phyloP scores from a whole-genome alignment of 2,797 vertebrate genomes.

The Melanogrammus aeglefinus region DNA sequence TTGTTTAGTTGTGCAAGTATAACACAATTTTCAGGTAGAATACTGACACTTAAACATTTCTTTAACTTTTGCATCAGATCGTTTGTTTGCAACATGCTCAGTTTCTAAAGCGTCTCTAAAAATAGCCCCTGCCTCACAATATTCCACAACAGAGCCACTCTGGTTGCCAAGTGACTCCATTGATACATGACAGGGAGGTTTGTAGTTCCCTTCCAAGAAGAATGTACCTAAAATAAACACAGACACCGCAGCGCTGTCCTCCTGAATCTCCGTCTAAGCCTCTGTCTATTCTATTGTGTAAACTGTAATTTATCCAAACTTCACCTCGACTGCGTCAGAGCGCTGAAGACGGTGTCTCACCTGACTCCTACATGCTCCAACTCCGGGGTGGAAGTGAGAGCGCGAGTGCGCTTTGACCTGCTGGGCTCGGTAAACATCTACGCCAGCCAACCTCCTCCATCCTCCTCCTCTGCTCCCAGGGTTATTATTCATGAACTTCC shows the following conservation, averaged over 20 bases:
- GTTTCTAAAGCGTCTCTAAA: constrained; percentile 51
- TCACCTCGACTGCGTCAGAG: not conserved
- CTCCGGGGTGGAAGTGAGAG: not conserved
- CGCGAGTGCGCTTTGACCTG: not conserved
- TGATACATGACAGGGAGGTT: constrained; percentile 60
- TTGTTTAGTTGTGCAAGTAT: not conserved
- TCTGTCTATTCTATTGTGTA: constrained; percentile 17
- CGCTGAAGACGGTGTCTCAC: not conserved
- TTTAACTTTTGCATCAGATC: not conserved
- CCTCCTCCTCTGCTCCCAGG: no score
- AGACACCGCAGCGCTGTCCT: constrained; percentile 22
- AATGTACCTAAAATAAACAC: constrained; percentile 65
- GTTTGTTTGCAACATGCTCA: constrained; percentile 9
- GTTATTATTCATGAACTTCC: no score
- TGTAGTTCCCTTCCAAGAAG: constrained; percentile 49
- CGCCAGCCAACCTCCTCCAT: not conserved
- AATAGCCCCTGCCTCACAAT: constrained; percentile 54
- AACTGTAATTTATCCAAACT: not conserved
- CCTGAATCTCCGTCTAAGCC: constrained; percentile 54
- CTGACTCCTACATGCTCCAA: not conserved
- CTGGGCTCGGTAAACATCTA: not conserved
- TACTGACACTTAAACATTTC: not conserved
- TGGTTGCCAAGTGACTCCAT: constrained; percentile 59
- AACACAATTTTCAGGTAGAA: not conserved
- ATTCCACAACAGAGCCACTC: constrained; percentile 32